phyloP scores from a whole-genome alignment of 2,113 vertebrate species.

The Cynocephalus volans region DNA sequence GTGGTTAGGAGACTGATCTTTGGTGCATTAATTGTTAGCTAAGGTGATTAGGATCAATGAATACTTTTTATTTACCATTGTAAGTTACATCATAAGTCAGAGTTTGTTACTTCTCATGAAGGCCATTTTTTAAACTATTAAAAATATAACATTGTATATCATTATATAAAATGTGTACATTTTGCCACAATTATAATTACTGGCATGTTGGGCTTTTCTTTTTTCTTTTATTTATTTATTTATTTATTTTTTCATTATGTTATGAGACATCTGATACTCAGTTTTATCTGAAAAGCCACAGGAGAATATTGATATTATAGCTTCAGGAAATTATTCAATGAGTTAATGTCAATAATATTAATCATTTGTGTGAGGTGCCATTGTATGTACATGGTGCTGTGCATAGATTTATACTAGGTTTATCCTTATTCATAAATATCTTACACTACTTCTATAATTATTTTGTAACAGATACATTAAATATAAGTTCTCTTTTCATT shows the following conservation, averaged over 20 bases:
- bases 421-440: not conserved
- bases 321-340: not conserved
- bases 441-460: not conserved
- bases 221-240: not conserved
- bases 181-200: not conserved
- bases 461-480: not conserved
- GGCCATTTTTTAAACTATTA: not conserved
- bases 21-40: not conserved
- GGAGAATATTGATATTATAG: not conserved
- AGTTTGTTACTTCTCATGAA: not conserved
- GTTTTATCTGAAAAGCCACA: not conserved
- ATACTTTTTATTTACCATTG: not conserved
- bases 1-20: not conserved
- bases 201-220: not conserved
- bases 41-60: not conserved
- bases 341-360: not conserved
- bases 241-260: not conserved
- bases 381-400: not conserved
- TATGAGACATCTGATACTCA: not conserved
- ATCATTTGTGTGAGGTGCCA: not conserved
- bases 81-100: not conserved
- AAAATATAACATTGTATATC: not conserved
- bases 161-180: not conserved
- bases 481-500: not conserved
- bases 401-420: not conserved